phyloP scores from a whole-genome alignment of 2,113 vertebrate species.

The Pogona vitticeps region DNA sequence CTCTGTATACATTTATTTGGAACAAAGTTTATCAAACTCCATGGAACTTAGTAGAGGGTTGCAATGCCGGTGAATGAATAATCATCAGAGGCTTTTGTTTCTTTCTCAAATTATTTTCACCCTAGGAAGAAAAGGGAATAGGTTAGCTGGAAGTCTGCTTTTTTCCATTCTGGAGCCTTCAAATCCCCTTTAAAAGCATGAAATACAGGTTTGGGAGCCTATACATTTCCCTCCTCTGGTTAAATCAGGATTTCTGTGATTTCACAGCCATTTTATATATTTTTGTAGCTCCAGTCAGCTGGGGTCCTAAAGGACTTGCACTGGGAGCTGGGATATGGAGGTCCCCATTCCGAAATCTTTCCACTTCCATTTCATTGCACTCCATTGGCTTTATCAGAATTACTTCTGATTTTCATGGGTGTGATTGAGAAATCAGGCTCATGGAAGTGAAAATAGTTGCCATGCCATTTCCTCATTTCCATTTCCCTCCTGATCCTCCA shows the following conservation, averaged over 20 bases:
- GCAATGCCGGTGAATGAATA: too few species aligned
- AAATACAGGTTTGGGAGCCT: slow-evolving; percentile 34
- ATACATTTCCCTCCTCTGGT: slow-evolving; percentile 30
- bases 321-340: slow-evolving; percentile 24
- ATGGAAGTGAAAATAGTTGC: slow-evolving; percentile 29
- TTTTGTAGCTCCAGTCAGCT: not conserved
- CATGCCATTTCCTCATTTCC: not conserved
- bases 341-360: not conserved
- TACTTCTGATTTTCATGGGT: fast-evolving
- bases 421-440: slow-evolving; percentile 22
- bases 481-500: slow-evolving; percentile 32
- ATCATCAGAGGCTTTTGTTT: too few species aligned
- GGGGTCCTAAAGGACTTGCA: not conserved
- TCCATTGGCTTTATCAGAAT: not conserved
- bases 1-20: too few species aligned
- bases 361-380: not conserved
- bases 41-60: too few species aligned
- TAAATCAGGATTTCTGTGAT: slow-evolving; percentile 45
- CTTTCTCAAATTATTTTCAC: slow-evolving; percentile 34
- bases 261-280: slow-evolving; percentile 42
- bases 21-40: too few species aligned
- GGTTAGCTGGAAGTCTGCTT: slow-evolving; percentile 4
- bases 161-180: slow-evolving; percentile 25
- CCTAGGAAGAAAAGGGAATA: not conserved
- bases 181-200: slow-evolving; percentile 39